Base-by-base conservation (phyloP, 2,888 invertebrate genomes). In the Venustoraphidia nigricollis region DNA sequence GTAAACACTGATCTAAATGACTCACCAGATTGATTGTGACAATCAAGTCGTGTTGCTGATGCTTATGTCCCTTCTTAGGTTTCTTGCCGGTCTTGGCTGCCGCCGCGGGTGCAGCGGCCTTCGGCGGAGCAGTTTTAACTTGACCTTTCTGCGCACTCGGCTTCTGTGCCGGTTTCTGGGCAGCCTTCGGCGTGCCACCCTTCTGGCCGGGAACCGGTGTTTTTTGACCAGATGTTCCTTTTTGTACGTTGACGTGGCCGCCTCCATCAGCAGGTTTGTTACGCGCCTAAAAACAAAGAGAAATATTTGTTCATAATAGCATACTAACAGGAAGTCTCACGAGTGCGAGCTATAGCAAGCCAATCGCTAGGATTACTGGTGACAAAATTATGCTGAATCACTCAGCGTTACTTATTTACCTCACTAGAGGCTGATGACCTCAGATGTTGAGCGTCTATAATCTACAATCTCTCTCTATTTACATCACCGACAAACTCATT, bases 11-110 rank as follows among this genome's bases (percentile, higher is more conserved):
- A 17, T 17, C 17, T 36, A 14, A 27, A 8, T 17, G 27, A 68
- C 81, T 80, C 63, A 87, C 88, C 77, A 87, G 66, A 65, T 87
- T 81, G 58, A 88, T 87, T 55, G 84, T 87, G 57, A 88, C 87
- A 55, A 81, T 79, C 48, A 87, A 77, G 60, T 88, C 87, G 58
- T 87, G 83, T 62, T 83, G 83, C 61, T 85, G 85, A 56, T 86
- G 81, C 59, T 83, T 79, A 59, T 85, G 81, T 10, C 83, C 83
- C 65, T 81, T 81, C 69, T 83, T 83, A 66, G 80, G 79, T 66
- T 83, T 81, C 58, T 81, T 79, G 56, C 75, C 75, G 38, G 77
- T 73, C 55, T 80, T 76, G 53, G 76, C 77, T 48, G 73, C 73
- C 1, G 71, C 72, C 49, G 69, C 65, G 4, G 68, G 70, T 1